Evolutionary conservation across 2,888 invertebrate species (phyloP).

Genomic region (Eupithecia exiguata): DNA sequence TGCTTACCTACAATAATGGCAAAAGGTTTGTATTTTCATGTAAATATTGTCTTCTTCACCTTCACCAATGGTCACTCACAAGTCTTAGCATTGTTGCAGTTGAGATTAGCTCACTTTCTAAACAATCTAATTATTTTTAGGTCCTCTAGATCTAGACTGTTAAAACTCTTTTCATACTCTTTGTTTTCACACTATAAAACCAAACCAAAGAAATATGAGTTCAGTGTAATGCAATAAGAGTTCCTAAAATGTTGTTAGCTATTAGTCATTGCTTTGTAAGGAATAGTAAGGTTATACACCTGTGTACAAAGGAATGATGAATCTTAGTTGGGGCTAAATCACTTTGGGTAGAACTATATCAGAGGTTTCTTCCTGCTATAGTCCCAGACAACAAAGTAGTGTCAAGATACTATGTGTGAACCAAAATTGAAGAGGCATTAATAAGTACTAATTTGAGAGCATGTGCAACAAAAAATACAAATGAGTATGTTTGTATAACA

Average conservation of each 20-base stretch:
- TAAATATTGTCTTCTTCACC: slow-evolving; percentile 8
- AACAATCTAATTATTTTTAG: neutral
- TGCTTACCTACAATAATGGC: slow-evolving; percentile 49
- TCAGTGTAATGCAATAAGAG: neutral
- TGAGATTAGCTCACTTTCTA: slow-evolving; percentile 37
- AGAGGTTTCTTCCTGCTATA: neutral
- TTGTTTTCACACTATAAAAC: neutral
- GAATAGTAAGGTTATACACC: slow-evolving; percentile 19
- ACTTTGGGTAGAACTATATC: neutral
- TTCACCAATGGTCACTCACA: slow-evolving; percentile 8
- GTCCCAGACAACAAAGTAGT: slow-evolving; percentile 20
- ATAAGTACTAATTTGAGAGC: neutral
- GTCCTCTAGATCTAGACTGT: neutral
- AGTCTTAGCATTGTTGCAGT: slow-evolving; percentile 25
- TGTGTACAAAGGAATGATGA: slow-evolving; percentile 2
- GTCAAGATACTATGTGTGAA: neutral
- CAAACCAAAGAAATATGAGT: neutral
- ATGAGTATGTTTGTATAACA: neutral
- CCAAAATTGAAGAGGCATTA: slow-evolving; percentile 14
- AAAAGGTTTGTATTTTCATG: slow-evolving; percentile 54
- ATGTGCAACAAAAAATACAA: neutral
- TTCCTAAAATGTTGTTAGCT: neutral
- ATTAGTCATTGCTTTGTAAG: neutral
- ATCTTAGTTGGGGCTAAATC: neutral
- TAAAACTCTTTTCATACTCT: neutral